A percentile compares a stretch with the other conserved stretches of the same genome.
These are phyloP conservation scores for Coleophora deauratella DNA, from an alignment of 2,888 invertebrate genomes.

Conservation along the genomic window DNA sequence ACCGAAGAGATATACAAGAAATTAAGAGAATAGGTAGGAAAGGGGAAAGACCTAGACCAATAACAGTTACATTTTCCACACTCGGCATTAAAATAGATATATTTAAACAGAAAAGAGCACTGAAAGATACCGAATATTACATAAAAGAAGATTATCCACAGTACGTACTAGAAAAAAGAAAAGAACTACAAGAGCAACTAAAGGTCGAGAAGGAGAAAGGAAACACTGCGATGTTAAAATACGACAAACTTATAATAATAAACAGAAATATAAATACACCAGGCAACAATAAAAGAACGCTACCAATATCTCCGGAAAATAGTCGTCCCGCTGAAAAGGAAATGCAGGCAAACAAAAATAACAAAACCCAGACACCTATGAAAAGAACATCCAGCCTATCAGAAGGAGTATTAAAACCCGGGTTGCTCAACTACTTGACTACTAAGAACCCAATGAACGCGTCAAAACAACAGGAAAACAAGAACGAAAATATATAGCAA, in stretches of 20 bases:
- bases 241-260: constrained; percentile 15
- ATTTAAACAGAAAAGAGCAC: constrained; percentile 7
- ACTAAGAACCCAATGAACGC: background rate
- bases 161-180: constrained; percentile 17
- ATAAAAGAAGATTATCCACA: constrained; percentile 16
- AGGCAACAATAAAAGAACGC: constrained; percentile 12
- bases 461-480: background rate
- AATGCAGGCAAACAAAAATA: constrained; percentile 11
- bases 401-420: constrained; percentile 6
- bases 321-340: background rate
- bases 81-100: constrained; percentile 15
- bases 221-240: constrained; percentile 16
- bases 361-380: constrained; percentile 4
- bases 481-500: constrained; percentile 3
- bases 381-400: constrained; percentile 9
- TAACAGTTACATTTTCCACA: constrained; percentile 9
- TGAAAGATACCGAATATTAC: constrained; percentile 14
- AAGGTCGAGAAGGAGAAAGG: constrained; percentile 16
- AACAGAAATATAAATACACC: constrained; percentile 7
- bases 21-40: constrained; percentile 14
- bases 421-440: constrained; percentile 1
- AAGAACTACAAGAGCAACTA: constrained; percentile 14
- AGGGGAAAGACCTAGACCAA: constrained; percentile 11
- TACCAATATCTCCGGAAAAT: constrained; percentile 12
- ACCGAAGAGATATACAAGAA: constrained; percentile 9